Evolutionary conservation across 92 coral and sea anemone genomes (phyloP), one percentile per base, ranked within the genome.

Genomic region (Plumapathes pennacea): DNA sequence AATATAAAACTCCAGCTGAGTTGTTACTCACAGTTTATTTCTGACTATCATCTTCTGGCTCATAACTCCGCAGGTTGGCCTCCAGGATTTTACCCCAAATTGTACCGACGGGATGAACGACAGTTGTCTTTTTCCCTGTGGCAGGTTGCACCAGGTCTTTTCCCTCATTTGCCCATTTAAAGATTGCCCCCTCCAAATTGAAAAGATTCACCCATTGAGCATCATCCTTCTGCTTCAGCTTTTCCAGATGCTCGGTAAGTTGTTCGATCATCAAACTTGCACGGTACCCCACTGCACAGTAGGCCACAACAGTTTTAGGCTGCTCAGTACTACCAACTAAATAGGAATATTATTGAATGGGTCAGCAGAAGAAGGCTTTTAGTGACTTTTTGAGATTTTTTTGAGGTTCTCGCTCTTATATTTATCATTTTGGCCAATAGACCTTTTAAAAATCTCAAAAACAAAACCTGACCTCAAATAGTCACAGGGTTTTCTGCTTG

Each of bases 111-210:
- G 59, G 54, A 49, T 78, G 48, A 9, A 78, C 74, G 22, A 14
- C 13, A 10, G 23, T 19, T 23, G 85, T 78, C 15, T 51, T 54
- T 13, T 56, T 38, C 2, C 68, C 74, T 10, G 43, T 23, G 19
- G 20, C 21, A 4, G 71, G 75, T n/a, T 81, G 84, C 6, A 78
- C 63, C 42, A 90, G 47, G 30, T 56, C 71, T 56, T 61, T 79
- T 34, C 79, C 57, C 57, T 90, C 97, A 25, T 90, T 86, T 32
- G 74, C 97, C 97, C 97, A 90, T 47, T 90, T 86, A 66, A 86
- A 82, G 29, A 90, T 78, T 6, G 95, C 61, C 15, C 97, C 97
- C 60, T 82, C 97, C 33, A 90, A 72, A 36, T 69, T 86, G 58
- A 63, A 86, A 25, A 83, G 58, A 4, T 74, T 64, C 25, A 65